Conservation (phyloP, 2,113 vertebrate genomes). For the Lethenteron camtschaticum region DNA sequence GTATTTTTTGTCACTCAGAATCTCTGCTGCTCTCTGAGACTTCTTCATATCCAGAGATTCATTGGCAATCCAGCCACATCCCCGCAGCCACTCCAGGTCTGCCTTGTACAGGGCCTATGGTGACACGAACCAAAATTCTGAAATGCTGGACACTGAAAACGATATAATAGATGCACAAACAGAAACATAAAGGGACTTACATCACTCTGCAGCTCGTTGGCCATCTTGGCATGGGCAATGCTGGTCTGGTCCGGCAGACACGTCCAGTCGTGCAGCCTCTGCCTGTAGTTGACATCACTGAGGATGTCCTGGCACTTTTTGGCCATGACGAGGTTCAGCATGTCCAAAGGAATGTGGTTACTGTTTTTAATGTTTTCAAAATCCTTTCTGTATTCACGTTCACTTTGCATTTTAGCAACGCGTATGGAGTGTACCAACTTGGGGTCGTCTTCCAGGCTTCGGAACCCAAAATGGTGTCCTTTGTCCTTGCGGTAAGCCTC, state of each 20-base stretch:
- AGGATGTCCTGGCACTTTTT: conserved; percentile 68
- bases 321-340: conserved; percentile 50
- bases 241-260: conserved; percentile 79
- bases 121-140: neutral
- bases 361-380: conserved; percentile 68
- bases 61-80: conserved; percentile 65
- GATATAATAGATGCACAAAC: neutral
- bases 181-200: conserved; percentile 24
- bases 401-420: conserved; percentile 64
- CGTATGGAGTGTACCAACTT: conserved; percentile 61
- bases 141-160: too few relatives aligned
- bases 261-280: conserved; percentile 56
- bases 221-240: conserved; percentile 54
- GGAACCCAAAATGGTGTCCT: conserved; percentile 64
- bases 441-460: conserved; percentile 43
- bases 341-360: conserved; percentile 54
- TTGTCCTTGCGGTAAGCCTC: conserved; percentile 54
- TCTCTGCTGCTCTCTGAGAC: conserved; percentile 52
- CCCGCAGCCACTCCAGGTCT: conserved; percentile 83
- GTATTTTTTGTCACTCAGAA: conserved; percentile 47
- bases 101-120: conserved; percentile 57
- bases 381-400: conserved; percentile 67
- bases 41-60: conserved; percentile 70
- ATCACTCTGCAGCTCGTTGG: conserved; percentile 73
- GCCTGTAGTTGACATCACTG: conserved; percentile 47